phyloP scores from a whole-genome alignment of 1,140 invertebrate genomes.

The Arion vulgaris region DNA sequence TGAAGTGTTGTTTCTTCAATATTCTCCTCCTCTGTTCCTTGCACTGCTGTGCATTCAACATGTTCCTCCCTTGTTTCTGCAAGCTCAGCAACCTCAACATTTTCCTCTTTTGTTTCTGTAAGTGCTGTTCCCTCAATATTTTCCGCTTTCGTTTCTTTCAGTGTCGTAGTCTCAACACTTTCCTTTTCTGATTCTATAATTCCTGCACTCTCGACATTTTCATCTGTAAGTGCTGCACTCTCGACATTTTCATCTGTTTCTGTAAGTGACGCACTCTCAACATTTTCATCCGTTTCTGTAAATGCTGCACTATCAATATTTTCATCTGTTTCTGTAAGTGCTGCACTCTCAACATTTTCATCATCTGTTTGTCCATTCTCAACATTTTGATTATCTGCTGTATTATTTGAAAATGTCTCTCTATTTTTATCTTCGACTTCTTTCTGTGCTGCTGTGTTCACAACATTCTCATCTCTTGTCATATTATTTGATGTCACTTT shows the following conservation, averaged over 20 bases:
- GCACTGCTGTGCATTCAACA: neutral
- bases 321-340: neutral
- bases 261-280: neutral
- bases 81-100: neutral
- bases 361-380: neutral
- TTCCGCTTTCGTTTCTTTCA: neutral
- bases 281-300: neutral
- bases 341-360: neutral
- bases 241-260: neutral
- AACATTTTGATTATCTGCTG: neutral
- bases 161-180: neutral
- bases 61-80: too few relatives aligned
- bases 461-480: neutral
- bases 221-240: neutral
- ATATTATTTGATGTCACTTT: neutral
- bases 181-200: neutral
- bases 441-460: neutral
- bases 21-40: too few relatives aligned
- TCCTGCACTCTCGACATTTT: neutral
- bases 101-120: neutral
- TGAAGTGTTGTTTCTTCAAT: neutral
- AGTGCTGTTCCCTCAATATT: neutral
- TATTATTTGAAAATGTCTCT: neutral
- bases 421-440: neutral
- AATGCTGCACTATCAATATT: neutral